Evolutionary conservation across 2,113 vertebrate genomes (phyloP), one percentile per base, ranked within the genome.

Genomic region (Poeciliopsis prolifica): DNA sequence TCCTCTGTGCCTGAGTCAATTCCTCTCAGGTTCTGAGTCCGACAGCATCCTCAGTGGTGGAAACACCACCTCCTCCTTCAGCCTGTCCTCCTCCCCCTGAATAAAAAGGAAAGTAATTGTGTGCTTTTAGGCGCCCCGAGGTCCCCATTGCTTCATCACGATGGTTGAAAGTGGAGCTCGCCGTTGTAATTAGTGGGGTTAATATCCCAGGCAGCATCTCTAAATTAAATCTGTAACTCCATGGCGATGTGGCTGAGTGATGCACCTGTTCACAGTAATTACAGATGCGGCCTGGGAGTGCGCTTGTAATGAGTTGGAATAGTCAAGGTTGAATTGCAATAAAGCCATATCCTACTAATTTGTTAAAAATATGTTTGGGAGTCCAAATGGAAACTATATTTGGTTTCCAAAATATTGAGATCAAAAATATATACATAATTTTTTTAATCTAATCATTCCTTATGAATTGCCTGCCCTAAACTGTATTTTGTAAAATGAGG

Each of bases 241-340:
- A 40, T 77, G 75, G 81, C 65, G 80, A 91, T 76, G 85, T 26
- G 82, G 79, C 80, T 89, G 92, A 92, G 82, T 75, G 86, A 84
- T 84, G 93, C 94, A 94, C 93, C 93, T 94, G 94, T 92, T 94
- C 80, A 58, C 44, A 60, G 80, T 93, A 91, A 94, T 92, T 89
- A 92, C 89, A 84, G 71, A 80, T 87, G 87, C 86, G 76, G 85
- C 80, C 68, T 74, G 78, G 84, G 85, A 84, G 80, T 69, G 72
- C 26, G 64, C 31, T 79, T 35, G 51, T 88, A 92, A 92, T 91
- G 90, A 92, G 87, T 80, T 86, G 78, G 74, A 79, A 77, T 82
- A 86, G 91, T 90, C 93, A 88, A 92, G 86, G 90, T 92, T 88
- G 88, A 92, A 90, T 86, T 86, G 54, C 76, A 86, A 90, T 84